Conservation (phyloP, 2,888 invertebrate species). For the Cosmorhoe ocellata region DNA sequence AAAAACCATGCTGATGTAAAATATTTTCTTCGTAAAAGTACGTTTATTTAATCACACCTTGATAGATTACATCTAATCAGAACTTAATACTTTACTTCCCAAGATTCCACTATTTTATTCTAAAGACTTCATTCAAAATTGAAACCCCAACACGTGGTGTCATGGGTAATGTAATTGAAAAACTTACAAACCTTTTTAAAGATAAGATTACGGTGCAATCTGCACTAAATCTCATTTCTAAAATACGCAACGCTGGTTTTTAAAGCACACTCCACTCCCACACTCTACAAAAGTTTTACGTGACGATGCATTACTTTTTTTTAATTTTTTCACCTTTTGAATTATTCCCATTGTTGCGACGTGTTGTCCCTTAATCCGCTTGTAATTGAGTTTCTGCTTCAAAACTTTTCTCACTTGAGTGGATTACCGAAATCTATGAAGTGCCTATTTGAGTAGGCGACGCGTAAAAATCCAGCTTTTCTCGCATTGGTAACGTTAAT, state of each 20-base stretch:
- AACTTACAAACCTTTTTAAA: conserved; percentile 56
- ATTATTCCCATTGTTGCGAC: conserved; percentile 53
- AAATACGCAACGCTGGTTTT: conserved; percentile 77
- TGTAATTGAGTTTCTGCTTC: conserved; percentile 57
- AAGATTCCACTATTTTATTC: too few relatives aligned
- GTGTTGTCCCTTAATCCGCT: conserved; percentile 66
- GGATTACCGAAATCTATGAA: conserved; percentile 26
- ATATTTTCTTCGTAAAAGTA: too few relatives aligned
- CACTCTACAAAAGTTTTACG: conserved; percentile 67
- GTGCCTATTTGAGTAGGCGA: too few relatives aligned
- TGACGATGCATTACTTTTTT: conserved; percentile 59
- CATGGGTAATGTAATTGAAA: conserved; percentile 59
- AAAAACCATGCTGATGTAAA: too few relatives aligned
- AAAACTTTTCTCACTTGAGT: conserved; percentile 39
- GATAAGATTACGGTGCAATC: conserved; percentile 74
- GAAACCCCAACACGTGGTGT: conserved; percentile 56
- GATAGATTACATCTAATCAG: too few relatives aligned
- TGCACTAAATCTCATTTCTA: conserved; percentile 73
- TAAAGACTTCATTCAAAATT: too few relatives aligned
- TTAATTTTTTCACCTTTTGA: conserved; percentile 45
- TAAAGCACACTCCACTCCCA: conserved; percentile 70
- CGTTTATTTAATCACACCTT: too few relatives aligned
- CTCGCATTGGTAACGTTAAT: neutral
- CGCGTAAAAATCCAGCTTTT: neutral
- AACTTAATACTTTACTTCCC: too few relatives aligned